Conservation (phyloP, 2,888 invertebrate genomes). For the Thumatha senex region DNA sequence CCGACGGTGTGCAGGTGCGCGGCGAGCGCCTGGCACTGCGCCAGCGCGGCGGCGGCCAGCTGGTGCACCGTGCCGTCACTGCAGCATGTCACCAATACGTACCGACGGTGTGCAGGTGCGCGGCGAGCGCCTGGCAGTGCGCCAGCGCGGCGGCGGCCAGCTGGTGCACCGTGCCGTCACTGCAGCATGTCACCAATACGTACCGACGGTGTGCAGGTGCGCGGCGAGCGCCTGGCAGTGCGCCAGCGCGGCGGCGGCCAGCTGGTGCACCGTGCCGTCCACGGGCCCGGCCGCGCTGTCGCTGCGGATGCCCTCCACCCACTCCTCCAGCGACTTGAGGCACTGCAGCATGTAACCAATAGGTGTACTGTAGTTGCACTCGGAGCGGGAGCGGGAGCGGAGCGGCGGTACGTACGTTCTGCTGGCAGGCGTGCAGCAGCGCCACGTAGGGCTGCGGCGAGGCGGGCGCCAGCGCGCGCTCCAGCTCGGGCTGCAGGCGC, state of each 20-base stretch:
- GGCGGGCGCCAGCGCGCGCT: constrained; percentile 53
- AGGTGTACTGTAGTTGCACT: neutral
- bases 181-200: neutral
- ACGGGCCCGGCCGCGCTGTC: constrained; percentile 93
- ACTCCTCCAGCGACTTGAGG: constrained; percentile 95
- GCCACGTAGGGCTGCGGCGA: constrained; percentile 43
- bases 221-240: constrained; percentile 94
- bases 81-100: no score
- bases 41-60: no score
- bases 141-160: no score
- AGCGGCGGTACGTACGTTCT: constrained; percentile 43
- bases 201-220: constrained; percentile 89
- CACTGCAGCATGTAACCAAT: constrained; percentile 87
- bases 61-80: no score
- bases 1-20: no score
- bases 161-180: no score
- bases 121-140: no score
- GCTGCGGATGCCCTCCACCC: constrained; percentile 92
- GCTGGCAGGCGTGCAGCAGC: constrained; percentile 51
- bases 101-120: no score
- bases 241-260: constrained; percentile 96
- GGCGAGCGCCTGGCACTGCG: no score
- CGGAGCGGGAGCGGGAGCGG: no score
- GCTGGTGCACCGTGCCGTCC: constrained; percentile 99
- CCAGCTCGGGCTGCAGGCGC: constrained; percentile 63